These are phyloP conservation scores for Subacronicta megacephala DNA, from an alignment of 2,888 invertebrate species.

Conservation along the genomic window DNA sequence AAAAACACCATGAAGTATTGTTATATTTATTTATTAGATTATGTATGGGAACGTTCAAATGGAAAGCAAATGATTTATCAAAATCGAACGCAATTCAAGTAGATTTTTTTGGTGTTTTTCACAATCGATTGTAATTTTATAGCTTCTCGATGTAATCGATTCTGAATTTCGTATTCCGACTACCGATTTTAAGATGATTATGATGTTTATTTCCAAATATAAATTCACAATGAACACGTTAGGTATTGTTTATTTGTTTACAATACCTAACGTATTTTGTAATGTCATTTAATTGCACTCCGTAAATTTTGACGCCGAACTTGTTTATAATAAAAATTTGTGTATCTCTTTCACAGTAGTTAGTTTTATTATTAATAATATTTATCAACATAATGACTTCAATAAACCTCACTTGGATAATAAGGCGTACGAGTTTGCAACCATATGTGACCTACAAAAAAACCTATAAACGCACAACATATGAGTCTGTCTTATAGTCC, in stretches of 20 bases:
- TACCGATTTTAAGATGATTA: too few species aligned
- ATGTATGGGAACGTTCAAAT: too few species aligned
- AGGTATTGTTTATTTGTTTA: constrained; percentile 18
- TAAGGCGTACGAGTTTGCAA: constrained; percentile 2
- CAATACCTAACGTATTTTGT: constrained; percentile 4
- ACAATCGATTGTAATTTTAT: constrained; percentile 19
- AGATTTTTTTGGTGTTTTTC: constrained; percentile 23
- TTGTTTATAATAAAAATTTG: too few species aligned
- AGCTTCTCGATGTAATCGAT: constrained; percentile 18
- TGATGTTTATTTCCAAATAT: too few species aligned
- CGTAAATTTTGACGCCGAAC: background rate
- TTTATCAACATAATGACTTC: constrained; percentile 9
- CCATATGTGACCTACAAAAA: constrained; percentile 55
- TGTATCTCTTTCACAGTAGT: too few species aligned
- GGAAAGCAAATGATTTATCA: background rate
- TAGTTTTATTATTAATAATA: background rate
- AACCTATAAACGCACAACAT: constrained; percentile 39
- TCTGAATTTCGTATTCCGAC: background rate
- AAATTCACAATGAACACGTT: constrained; percentile 5
- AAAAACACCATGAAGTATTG: too few species aligned
- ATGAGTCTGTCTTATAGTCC: constrained; percentile 25
- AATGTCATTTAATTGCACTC: background rate
- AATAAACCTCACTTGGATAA: constrained; percentile 15
- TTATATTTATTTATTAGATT: too few species aligned
- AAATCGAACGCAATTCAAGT: background rate